Evolutionary conservation across 2,888 invertebrate species (phyloP), one percentile per base, ranked within the genome.

Genomic region (Proisotoma minuta): DNA sequence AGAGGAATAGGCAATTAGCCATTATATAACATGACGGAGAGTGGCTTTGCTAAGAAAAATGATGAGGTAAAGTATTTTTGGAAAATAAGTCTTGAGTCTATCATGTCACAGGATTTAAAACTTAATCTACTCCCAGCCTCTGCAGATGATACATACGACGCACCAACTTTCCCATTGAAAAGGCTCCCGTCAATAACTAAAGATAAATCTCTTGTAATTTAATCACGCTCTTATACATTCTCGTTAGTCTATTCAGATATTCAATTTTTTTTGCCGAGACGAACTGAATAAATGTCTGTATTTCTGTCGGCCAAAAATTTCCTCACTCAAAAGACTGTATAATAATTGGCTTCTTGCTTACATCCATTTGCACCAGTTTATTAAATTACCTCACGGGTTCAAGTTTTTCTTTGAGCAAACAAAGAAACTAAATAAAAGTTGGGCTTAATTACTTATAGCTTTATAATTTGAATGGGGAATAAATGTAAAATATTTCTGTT

Each of bases 191-290:
- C 43, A 43, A 43, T 43, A 43, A 43, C 43, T 43, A 43, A n/a
- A n/a, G n/a, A n/a, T n/a, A n/a, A 43, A 43, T 43, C 43, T 20
- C 43, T 43, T n/a, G 18, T 43, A 43, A 43, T 43, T 43, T 43
- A 43, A 43, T 43, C 43, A 43, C 43, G 15, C 43, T 43, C 10
- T 43, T n/a, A 15, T 34, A 34, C 15, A 10, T 20, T 5, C 43
- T 20, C 43, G 43, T n/a, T 20, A 43, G 4, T 43, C 43, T 43
- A 18, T 43, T 34, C 15, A 10, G 8, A 10, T 34, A n/a, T 43
- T 43, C 15, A 43, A 43, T 43, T 34, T 34, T 10, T 34, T n/a
- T n/a, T n/a, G n/a, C n/a, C n/a, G n/a, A n/a, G n/a, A n/a, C n/a
- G n/a, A n/a, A n/a, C n/a, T n/a, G n/a, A n/a, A n/a, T n/a, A n/a